Evolutionary conservation across 2,113 vertebrate genomes (phyloP).

Genomic region (Bucco capensis): DNA sequence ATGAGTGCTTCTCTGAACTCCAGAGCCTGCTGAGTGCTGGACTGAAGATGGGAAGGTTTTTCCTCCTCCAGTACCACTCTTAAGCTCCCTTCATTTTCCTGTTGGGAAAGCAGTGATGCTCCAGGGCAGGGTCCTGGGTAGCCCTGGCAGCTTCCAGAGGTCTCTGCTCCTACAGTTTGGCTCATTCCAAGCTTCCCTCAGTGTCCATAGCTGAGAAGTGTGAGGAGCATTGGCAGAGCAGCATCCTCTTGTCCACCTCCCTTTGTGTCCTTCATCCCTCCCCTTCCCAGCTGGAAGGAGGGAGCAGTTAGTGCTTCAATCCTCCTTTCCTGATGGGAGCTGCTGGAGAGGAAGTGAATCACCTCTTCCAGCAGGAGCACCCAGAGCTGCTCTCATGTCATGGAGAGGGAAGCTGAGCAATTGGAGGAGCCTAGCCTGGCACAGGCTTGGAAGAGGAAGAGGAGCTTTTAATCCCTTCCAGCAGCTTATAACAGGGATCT

Average conservation of each 20-base stretch:
- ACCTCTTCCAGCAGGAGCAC: neutral
- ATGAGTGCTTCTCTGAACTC: neutral
- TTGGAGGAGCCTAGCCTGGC: slow-evolving; percentile 27
- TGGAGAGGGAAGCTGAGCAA: neutral
- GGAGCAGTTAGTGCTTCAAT: neutral
- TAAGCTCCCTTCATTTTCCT: neutral
- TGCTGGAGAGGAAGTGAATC: slow-evolving; percentile 29
- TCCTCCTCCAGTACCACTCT: neutral
- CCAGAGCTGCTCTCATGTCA: neutral
- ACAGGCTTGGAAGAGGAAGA: neutral
- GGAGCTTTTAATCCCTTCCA: slow-evolving; percentile 35
- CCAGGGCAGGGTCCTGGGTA: neutral
- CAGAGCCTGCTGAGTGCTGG: neutral
- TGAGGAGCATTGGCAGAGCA: neutral
- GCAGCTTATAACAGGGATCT: slow-evolving; percentile 62
- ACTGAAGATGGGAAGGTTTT: neutral
- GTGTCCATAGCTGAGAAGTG: neutral
- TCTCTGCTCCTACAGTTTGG: neutral
- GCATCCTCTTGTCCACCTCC: neutral
- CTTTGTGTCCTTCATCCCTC: slow-evolving; percentile 26
- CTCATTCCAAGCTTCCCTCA: neutral
- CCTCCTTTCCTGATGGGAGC: neutral
- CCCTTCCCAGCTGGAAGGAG: neutral
- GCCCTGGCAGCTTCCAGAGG: neutral
- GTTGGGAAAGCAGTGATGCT: rapidly evolving